phyloP scores from a whole-genome alignment of 2,888 invertebrate genomes.

The Acanthopleura granulata region DNA sequence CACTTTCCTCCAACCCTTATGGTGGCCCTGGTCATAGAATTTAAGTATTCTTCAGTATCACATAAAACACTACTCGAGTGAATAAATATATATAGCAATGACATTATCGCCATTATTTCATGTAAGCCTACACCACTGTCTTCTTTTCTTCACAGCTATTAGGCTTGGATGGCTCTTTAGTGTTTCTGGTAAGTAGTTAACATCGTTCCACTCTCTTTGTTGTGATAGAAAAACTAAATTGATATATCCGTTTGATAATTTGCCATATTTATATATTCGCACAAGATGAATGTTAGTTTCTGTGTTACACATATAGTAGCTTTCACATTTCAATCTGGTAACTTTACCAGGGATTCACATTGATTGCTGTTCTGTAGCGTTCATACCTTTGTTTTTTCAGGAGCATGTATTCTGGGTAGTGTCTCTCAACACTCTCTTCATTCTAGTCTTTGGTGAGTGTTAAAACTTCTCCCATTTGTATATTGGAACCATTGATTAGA shows the following conservation, averaged over 20 bases:
- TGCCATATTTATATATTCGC: too few species aligned
- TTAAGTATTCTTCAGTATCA: too few species aligned
- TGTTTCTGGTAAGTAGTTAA: slow-evolving; percentile 78
- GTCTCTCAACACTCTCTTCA: slow-evolving; percentile 95
- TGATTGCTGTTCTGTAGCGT: neutral
- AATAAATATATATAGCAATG: too few species aligned
- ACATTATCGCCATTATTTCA: too few species aligned
- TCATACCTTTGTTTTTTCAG: slow-evolving; percentile 46
- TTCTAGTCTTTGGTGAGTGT: slow-evolving; percentile 87
- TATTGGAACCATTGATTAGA: too few species aligned
- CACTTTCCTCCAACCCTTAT: too few species aligned
- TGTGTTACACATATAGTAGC: slow-evolving; percentile 20
- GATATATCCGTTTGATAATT: too few species aligned
- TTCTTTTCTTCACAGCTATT: slow-evolving; percentile 76
- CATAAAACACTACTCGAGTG: too few species aligned
- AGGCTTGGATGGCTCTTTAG: slow-evolving; percentile 95
- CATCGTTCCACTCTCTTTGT: too few species aligned
- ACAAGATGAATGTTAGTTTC: too few species aligned
- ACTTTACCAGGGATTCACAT: neutral
- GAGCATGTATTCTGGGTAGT: slow-evolving; percentile 99
- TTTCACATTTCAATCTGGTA: neutral
- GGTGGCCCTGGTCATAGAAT: too few species aligned
- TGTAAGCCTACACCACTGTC: too few species aligned
- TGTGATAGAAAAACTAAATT: neutral
- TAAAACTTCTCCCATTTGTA: neutral